A percentile compares a stretch with the other conserved stretches of the same genome.
phyloP scores from a whole-genome alignment of 2,888 invertebrate species.

The Tetragonula carbonaria region DNA sequence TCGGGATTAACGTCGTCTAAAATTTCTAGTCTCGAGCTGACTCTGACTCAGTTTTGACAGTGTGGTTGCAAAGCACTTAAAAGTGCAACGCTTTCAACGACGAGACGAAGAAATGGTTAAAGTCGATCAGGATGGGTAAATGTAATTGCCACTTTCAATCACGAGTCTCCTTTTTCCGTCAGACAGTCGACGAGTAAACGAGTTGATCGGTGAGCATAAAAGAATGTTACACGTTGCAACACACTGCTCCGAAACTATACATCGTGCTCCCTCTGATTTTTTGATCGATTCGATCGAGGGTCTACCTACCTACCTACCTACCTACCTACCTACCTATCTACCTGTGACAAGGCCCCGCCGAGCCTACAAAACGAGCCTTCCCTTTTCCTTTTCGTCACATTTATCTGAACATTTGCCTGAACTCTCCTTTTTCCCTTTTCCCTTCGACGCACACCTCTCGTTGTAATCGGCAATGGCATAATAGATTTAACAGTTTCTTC shows the following conservation, averaged over 20 bases:
- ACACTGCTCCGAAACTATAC: slow-evolving; percentile 36
- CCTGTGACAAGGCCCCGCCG: slow-evolving; percentile 73
- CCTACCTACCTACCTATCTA: slow-evolving; percentile 72
- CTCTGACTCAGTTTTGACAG: no score
- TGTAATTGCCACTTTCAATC: slow-evolving; percentile 55
- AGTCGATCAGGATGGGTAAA: slow-evolving; percentile 7
- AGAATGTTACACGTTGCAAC: slow-evolving; percentile 56
- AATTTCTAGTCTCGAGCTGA: neutral
- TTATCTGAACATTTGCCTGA: slow-evolving; percentile 21
- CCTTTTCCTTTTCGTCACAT: neutral
- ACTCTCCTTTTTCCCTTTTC: slow-evolving; percentile 30
- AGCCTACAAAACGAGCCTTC: slow-evolving; percentile 61
- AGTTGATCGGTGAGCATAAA: slow-evolving; percentile 36
- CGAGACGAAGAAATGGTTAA: slow-evolving; percentile 33
- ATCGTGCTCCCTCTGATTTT: slow-evolving; percentile 66
- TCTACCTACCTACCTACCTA: slow-evolving; percentile 66
- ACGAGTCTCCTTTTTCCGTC: slow-evolving; percentile 38
- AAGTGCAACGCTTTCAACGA: neutral
- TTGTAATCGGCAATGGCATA: slow-evolving; percentile 70
- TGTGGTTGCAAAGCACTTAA: neutral
- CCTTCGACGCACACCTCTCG: slow-evolving; percentile 41
- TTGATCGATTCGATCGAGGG: slow-evolving; percentile 67
- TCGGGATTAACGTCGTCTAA: slow-evolving; percentile 26
- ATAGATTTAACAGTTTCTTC: slow-evolving; percentile 79
- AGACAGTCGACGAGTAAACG: slow-evolving; percentile 43